Evolutionary conservation across 2,113 vertebrate species (phyloP), one percentile per base, ranked within the genome.

Genomic region (Podarcis cretensis): DNA sequence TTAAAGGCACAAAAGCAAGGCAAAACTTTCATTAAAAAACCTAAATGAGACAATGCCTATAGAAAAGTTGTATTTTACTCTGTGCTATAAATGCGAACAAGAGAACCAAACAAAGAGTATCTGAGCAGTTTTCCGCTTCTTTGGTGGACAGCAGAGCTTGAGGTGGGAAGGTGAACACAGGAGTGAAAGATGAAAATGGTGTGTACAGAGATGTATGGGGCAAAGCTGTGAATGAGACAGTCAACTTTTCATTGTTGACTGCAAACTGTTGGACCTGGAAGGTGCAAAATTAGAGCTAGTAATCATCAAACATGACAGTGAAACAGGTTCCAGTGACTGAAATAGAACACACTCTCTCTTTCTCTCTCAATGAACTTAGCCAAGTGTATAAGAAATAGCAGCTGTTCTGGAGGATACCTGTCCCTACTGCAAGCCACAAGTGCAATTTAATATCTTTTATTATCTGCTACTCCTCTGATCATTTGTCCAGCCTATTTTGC

Each of bases 1-100:
- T 92, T 32, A 90, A 92, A 20, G 27, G 86, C 95, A 74, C 65
- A 92, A 68, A 68, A 65, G 2, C 92, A 90, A 40, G 25, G 10
- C 6, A 74, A 57, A 43, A 87, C 0, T 3, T 37, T 85, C 2
- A 86, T 89, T 83, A 68, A 83, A 69, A 73, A 2, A 4, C 14
- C 21, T 78, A 32, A 37, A 54, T 32, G 71, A 88, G 73, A 30
- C 40, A 82, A 83, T n/a, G 21, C 25, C 32, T 77, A 77, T 20
- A 75, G 35, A 7, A 87, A 77, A 54, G 16, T 35, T 14, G 2
- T 10, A 2, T 21, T 68, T 69, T 59, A 75, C 40, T n/a, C 21
- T 14, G 59, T 79, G 12, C 5, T 21, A 32, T 16, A 18, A 20
- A 65, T 2, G 13, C 5, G 9, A 81, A 74, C 18, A 81, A 81